Conservation (phyloP, 2,797 vertebrate species). For the Pachyuromys duprasi region DNA sequence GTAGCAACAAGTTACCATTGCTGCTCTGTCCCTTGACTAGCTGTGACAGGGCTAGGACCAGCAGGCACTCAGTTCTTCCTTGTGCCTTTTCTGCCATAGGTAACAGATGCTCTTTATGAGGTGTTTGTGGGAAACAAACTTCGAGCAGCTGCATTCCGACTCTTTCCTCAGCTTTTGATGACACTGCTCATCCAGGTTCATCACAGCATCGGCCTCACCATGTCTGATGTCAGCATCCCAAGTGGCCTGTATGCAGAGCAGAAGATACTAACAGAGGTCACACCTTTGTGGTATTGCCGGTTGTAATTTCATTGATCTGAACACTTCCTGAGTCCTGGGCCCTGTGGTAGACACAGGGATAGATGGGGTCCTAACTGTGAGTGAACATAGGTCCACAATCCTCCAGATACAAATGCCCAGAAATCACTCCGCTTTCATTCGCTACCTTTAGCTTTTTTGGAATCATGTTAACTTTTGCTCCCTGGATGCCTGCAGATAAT, state of each 20-base stretch:
- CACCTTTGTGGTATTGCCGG: conserved; percentile 75
- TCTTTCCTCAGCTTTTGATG: conserved; percentile 82
- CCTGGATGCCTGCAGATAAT: conserved; percentile 14
- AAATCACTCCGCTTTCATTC: conserved; percentile 12
- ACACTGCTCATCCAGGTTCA: conserved; percentile 78
- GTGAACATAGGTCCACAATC: background rate
- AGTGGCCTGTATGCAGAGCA: conserved; percentile 50
- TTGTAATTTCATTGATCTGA: conserved; percentile 24
- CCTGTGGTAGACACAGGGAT: background rate
- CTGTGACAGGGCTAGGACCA: background rate
- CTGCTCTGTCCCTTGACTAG: background rate
- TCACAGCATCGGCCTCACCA: conserved; percentile 72
- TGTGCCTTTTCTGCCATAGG: conserved; percentile 69
- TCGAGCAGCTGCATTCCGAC: conserved; percentile 63
- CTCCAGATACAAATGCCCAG: background rate
- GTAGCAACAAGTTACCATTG: background rate
- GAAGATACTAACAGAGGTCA: conserved; percentile 59
- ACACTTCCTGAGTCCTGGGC: background rate
- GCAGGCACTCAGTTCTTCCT: background rate
- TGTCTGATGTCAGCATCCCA: conserved; percentile 74
- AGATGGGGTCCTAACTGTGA: background rate
- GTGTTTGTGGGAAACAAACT: conserved; percentile 78
- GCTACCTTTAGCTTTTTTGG: conserved; percentile 19
- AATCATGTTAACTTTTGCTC: background rate
- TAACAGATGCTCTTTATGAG: conserved; percentile 79